phyloP scores from a whole-genome alignment of 1,140 invertebrate species.

The Caenorhabditis briggsae region DNA sequence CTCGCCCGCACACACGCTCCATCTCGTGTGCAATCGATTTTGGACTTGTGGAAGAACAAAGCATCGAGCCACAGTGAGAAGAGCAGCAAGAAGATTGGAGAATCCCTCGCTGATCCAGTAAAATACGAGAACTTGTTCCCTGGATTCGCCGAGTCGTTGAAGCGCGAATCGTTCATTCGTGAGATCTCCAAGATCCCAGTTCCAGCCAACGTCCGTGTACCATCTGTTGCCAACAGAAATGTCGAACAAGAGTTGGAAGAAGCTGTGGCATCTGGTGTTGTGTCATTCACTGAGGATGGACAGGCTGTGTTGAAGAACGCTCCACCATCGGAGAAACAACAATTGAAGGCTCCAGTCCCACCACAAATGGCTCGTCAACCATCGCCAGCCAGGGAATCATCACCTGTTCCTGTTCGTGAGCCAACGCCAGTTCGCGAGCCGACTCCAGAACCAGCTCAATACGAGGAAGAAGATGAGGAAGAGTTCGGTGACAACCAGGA shows the following conservation, averaged over 20 bases:
- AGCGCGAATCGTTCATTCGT: slow-evolving; percentile 56
- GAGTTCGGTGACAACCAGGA: slow-evolving; percentile 64
- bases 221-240: slow-evolving; percentile 65
- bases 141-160: slow-evolving; percentile 84
- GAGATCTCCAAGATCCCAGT: slow-evolving; percentile 64
- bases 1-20: slow-evolving; percentile 88
- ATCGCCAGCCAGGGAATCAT: slow-evolving; percentile 2
- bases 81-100: slow-evolving; percentile 78
- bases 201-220: slow-evolving; percentile 60
- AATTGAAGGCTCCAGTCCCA: neutral
- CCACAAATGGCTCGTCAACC: slow-evolving; percentile 35
- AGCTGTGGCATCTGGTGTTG: slow-evolving; percentile 60
- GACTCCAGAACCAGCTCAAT: slow-evolving; percentile 37
- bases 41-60: slow-evolving; percentile 85
- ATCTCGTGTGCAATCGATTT: slow-evolving; percentile 87
- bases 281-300: slow-evolving; percentile 67
- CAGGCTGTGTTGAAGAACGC: slow-evolving; percentile 48
- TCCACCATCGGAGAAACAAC: neutral
- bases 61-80: slow-evolving; percentile 79
- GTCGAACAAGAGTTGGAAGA: slow-evolving; percentile 59
- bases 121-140: slow-evolving; percentile 98
- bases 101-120: slow-evolving; percentile 92
- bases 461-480: slow-evolving; percentile 60
- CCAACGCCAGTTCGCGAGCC: slow-evolving; percentile 62
- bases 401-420: slow-evolving; percentile 17